Evolutionary conservation across 2,797 vertebrate species (phyloP).

Genomic region (Macrochelys suwanniensis): DNA sequence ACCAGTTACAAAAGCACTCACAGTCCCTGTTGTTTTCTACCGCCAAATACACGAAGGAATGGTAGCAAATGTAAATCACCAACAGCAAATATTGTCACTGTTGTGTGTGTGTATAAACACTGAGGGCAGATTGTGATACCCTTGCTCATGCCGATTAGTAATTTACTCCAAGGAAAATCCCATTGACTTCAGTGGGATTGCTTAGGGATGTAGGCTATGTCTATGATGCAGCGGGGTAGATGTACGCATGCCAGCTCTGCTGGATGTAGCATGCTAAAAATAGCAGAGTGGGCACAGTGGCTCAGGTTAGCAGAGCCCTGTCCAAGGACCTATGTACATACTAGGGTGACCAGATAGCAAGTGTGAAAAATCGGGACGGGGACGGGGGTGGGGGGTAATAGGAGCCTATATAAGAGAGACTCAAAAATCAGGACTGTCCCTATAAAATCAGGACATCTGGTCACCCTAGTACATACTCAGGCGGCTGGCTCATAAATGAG

Average conservation of each 20-base stretch:
- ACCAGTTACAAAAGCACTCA: slow-evolving; percentile 33
- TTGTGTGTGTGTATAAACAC: not conserved
- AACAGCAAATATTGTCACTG: slow-evolving; percentile 16
- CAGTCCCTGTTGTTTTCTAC: slow-evolving; percentile 40
- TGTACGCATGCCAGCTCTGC: too few relatives aligned
- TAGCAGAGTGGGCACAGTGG: not conserved
- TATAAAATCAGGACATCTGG: too few relatives aligned
- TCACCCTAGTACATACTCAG: too few relatives aligned
- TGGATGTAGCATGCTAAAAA: not conserved
- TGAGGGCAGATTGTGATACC: not conserved
- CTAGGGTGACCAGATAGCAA: too few relatives aligned
- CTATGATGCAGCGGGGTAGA: too few relatives aligned
- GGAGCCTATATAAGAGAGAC: too few relatives aligned
- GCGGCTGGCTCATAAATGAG: too few relatives aligned
- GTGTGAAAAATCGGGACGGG: too few relatives aligned
- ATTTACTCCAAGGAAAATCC: not conserved
- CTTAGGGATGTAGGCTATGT: not conserved
- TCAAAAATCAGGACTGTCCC: too few relatives aligned
- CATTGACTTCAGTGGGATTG: not conserved
- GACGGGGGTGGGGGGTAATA: too few relatives aligned
- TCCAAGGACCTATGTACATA: not conserved
- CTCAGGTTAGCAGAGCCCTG: not conserved
- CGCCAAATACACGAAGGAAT: slow-evolving; percentile 11
- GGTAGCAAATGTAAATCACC: slow-evolving; percentile 15
- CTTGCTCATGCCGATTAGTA: not conserved